Base-by-base conservation (phyloP, 2,888 invertebrate species). In the Lithophane socia region DNA sequence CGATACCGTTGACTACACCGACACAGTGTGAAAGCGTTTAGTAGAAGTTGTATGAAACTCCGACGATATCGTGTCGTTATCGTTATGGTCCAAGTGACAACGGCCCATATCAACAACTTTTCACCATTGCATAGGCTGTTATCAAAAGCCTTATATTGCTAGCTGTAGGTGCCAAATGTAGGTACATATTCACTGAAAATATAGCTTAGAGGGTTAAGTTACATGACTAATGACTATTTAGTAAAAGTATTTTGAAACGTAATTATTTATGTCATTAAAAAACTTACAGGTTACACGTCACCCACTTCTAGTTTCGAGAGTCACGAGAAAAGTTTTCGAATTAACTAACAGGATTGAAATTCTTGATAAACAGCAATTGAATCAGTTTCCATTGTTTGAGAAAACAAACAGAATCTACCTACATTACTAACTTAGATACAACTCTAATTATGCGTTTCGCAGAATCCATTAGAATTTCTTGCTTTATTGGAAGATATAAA, bases 401-500 rank as follows among this genome's bases (percentile, higher is more conserved):
- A 74, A 68, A 21, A 69, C 52, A 65, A 80, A 52, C 44, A 9
- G 42, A 64, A 54, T 44, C 16, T 58, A 63, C 54, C 37, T 47
- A 66, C 21, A 52, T 37, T 24, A 21, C 21, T 21, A 68, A 68
- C 56, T 73, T 24, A 52, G 29, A 72, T n/a, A 72, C 61, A 79
- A 67, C 18, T 69, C 68, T 58, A 68, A 68, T 80, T 54, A 73
- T 44, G 12, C 13, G 5, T 58, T 74, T 69, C 74, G 13, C 21
- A 18, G 54, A 74, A 80, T 65, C 52, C 37, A 54, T 80, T 42
- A 65, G 3, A 69, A 52, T 60, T 24, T n/a, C 37, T 60, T 47
- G 58, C 42, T 67, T 63, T 69, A 75, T 69, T 60, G 13, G 7
- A 47, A 65, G 52, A 54, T 63, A 56, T 67, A 49, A 63, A 66